Conservation (phyloP, 2,888 invertebrate species). For the Andrena camellia region DNA sequence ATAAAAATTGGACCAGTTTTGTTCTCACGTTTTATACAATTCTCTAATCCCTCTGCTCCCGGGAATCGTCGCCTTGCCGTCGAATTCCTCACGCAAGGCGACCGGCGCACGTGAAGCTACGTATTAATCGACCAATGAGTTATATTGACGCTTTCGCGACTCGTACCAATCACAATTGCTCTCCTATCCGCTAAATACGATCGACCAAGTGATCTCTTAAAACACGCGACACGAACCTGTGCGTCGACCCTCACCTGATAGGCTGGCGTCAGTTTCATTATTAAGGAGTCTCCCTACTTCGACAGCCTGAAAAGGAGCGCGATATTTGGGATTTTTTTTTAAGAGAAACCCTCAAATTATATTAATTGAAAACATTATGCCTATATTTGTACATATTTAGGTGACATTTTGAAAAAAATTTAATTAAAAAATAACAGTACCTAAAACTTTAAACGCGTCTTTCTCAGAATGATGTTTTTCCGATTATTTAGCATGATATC, state of each 20-base stretch:
- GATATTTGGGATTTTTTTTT: no score
- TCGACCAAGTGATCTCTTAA: constrained; percentile 43
- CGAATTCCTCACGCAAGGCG: not conserved
- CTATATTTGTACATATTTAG: no score
- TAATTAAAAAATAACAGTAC: no score
- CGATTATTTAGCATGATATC: no score
- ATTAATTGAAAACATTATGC: no score
- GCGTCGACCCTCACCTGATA: constrained; percentile 19
- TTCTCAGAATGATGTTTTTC: no score
- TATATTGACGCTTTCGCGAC: constrained; percentile 51
- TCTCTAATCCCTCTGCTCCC: constrained; percentile 21
- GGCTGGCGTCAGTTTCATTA: not conserved
- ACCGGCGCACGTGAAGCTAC: constrained; percentile 30
- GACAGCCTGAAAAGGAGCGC: no score
- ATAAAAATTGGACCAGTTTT: constrained; percentile 65
- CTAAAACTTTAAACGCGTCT: no score
- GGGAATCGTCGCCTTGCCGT: constrained; percentile 6
- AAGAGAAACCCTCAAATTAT: no score
- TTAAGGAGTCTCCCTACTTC: no score
- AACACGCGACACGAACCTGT: constrained; percentile 26
- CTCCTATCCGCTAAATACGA: constrained; percentile 37
- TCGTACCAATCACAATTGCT: constrained; percentile 54
- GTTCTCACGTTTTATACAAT: constrained; percentile 20
- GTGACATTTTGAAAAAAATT: no score
- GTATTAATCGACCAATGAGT: constrained; percentile 53